Percentiles rank a stretch among this genome's conserved stretches.
Conservation (phyloP, 2,797 vertebrate genomes). For the Phoeniculus purpureus region DNA sequence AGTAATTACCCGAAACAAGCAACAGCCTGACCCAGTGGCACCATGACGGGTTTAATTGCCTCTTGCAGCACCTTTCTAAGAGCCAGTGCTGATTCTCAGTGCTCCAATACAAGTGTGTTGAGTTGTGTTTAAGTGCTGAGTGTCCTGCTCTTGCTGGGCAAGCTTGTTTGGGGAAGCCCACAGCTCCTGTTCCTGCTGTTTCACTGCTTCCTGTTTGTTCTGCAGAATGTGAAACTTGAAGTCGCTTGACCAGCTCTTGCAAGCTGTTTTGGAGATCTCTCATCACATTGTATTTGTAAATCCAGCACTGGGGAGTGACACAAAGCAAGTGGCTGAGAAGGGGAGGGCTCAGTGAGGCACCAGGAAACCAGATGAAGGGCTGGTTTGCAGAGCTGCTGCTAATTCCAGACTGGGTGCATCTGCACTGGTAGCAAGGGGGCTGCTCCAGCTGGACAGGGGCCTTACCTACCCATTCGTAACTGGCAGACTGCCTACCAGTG, state of each 20-base stretch:
- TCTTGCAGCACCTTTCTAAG: constrained; percentile 76
- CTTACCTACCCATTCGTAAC: background rate
- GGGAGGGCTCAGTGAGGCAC: background rate
- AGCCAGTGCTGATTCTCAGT: constrained; percentile 68
- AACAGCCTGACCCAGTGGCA: background rate
- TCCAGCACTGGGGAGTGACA: constrained; percentile 57
- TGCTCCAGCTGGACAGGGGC: background rate
- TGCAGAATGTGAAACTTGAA: constrained; percentile 1
- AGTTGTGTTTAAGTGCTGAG: constrained; percentile 69
- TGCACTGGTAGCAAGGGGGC: background rate
- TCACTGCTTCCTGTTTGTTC: constrained; percentile 55
- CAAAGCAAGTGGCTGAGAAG: background rate
- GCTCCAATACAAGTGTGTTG: constrained; percentile 66
- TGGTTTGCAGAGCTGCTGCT: background rate
- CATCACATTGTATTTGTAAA: constrained; percentile 71
- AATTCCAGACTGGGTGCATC: background rate
- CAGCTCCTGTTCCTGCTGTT: constrained; percentile 69
- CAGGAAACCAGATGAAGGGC: background rate
- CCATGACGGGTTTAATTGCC: background rate
- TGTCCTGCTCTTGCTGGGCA: constrained; percentile 70
- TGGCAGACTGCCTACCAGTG: background rate
- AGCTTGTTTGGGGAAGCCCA: constrained; percentile 58
- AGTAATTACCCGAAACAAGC: background rate
- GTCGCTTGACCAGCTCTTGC: constrained; percentile 62
- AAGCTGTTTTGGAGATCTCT: constrained; percentile 72